A percentile compares a stretch with the other conserved stretches of the same genome.
Conservation (phyloP, 2,113 vertebrate genomes). For the Bolborhynchus lineola region DNA sequence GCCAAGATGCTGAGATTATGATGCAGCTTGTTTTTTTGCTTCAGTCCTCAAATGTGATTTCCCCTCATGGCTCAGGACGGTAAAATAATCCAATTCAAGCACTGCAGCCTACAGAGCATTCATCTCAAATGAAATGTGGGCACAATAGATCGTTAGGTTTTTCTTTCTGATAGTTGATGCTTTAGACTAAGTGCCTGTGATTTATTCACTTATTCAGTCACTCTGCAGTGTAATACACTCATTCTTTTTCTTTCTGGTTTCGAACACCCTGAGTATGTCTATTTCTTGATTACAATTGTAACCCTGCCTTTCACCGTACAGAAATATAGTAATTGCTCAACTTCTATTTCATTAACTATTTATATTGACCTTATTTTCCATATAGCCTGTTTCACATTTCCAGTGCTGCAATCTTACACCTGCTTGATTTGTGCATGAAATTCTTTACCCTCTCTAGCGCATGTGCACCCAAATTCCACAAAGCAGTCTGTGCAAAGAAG, state of each 20-base stretch:
- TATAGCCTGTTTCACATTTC: not conserved
- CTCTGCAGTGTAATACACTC: not conserved
- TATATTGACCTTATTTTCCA: not conserved
- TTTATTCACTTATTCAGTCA: conserved; percentile 11
- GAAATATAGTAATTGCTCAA: not conserved
- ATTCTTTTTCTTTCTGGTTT: not conserved
- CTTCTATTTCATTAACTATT: not conserved
- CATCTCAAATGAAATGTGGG: not conserved
- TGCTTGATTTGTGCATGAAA: not conserved
- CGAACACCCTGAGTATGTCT: not conserved
- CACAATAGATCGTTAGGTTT: not conserved
- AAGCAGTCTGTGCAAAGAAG: not conserved
- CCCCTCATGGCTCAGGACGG: not conserved
- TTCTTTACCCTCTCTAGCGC: not conserved
- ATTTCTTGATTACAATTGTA: not conserved
- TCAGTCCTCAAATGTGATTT: conserved; percentile 7
- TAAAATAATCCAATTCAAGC: not conserved
- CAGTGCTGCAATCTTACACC: not conserved
- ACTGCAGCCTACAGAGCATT: not conserved
- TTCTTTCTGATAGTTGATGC: not conserved
- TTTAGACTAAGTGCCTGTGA: not conserved
- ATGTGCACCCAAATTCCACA: not conserved
- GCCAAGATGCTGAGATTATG: not conserved
- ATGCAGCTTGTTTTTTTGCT: not conserved
- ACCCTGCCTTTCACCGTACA: not conserved